Percentiles rank a stretch among this genome's conserved stretches.
phyloP scores from a whole-genome alignment of 2,888 invertebrate genomes.

The Branchipolynoe longqiensis region DNA sequence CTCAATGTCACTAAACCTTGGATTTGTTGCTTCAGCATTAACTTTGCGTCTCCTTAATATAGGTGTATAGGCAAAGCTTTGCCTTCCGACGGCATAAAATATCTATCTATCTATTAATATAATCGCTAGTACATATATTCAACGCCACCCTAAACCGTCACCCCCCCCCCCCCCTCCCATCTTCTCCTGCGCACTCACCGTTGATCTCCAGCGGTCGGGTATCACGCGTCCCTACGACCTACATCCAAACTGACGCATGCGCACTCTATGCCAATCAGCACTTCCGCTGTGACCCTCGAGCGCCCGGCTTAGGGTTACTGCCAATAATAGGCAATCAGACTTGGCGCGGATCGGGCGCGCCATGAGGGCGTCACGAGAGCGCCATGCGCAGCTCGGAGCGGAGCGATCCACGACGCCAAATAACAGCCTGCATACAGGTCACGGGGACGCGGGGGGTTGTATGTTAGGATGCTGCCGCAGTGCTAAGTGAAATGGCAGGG shows the following conservation, averaged over 20 bases:
- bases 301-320: conserved; percentile 14
- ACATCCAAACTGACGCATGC: neutral
- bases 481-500: no score
- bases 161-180: neutral
- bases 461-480: no score
- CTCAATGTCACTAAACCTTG: no score
- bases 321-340: conserved; percentile 48
- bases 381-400: neutral
- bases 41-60: no score
- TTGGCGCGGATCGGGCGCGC: neutral
- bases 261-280: neutral
- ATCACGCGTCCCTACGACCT: neutral
- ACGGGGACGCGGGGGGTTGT: neutral
- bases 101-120: no score
- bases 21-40: no score
- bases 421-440: no score
- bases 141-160: neutral
- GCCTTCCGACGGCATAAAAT: no score
- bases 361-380: neutral
- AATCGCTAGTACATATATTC: neutral
- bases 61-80: no score
- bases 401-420: neutral
- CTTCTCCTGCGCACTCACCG: neutral
- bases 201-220: neutral
- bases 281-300: neutral